Evolutionary conservation across 53 echinoderm and acorn worm species (phyloP).

Genomic region (Echinometra lucunter): DNA sequence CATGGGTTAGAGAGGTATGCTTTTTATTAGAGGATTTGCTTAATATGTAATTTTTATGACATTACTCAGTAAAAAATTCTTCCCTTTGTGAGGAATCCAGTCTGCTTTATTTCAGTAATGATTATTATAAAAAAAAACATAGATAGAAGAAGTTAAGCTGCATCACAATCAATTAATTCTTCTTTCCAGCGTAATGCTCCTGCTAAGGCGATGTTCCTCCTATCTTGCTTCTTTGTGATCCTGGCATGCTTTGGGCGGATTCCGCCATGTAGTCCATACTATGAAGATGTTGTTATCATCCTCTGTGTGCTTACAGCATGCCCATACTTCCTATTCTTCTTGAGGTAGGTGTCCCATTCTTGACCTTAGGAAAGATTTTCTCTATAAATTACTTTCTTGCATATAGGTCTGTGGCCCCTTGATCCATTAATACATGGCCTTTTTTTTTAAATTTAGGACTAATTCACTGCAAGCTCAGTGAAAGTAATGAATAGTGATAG

Average conservation of each 20-base stretch:
- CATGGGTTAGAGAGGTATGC: background rate
- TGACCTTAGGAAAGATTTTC: background rate
- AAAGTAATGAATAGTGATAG: no score
- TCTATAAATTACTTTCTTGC: background rate
- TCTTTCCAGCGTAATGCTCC: conserved; percentile 79
- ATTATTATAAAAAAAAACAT: background rate
- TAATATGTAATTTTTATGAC: background rate
- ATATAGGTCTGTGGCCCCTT: background rate
- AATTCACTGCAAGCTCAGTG: no score
- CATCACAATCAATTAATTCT: background rate
- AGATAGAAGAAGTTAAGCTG: background rate
- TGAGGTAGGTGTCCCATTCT: conserved; percentile 74
- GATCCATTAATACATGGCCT: background rate
- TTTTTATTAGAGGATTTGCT: background rate
- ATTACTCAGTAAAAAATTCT: background rate
- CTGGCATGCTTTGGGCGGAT: conserved; percentile 83
- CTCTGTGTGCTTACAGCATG: conserved; percentile 87
- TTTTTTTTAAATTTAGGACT: no score
- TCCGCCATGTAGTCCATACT: conserved; percentile 82
- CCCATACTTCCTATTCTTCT: conserved; percentile 95
- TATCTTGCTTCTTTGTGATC: conserved; percentile 83
- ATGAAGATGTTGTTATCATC: conserved; percentile 87
- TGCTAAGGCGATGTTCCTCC: conserved; percentile 85
- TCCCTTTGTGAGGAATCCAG: background rate
- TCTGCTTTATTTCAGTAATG: background rate